Base-by-base conservation (phyloP, 2,113 vertebrate genomes). In the Daphoenositta chrysoptera region DNA sequence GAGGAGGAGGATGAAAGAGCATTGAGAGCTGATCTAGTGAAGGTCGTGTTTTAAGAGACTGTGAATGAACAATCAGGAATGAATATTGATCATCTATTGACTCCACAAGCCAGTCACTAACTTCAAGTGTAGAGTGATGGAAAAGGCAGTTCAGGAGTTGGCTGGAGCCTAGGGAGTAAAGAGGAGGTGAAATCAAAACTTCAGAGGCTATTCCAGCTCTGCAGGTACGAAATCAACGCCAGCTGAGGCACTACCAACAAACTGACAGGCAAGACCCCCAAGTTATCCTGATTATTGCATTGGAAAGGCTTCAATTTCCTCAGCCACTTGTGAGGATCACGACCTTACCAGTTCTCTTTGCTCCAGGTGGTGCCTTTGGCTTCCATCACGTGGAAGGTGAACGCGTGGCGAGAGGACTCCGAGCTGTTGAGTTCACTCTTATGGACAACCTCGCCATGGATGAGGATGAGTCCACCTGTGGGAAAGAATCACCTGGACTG, bases 321-420 rank as follows among this genome's bases (percentile, higher is more conserved):
- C 18, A 27, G 68, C 12, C 45, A 21, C 37, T 21, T 6, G 23
- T 31, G 23, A 31, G 40, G 39, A 44, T 22, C n/a, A 31, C 1
- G 3, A 6, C 50, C 71, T 69, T 97, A 99, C 99, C 99, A 99
- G 98, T 99, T 99, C 45, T 99, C 98, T 0, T 98, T 96, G 97
- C 98, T 99, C 99, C 99, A 99, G 75, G 35, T 47, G 2, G 99
- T 98, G 87, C 96, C 98, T 61, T 98, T 90, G 3, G 98, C 97
- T 57, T 99, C 99, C 99, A 99, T 99, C 66, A 99, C 75, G 9
- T 99, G 99, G 98, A 99, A 99, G 24, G 99, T 98, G 91, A 99
- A 99, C 11, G 83, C 99, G 0, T 99, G 98, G 39, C 99, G 99
- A 1, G 99, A 99, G 12, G 45, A 75, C 13, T 96, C 85, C 0